These are phyloP conservation scores for Orgyia antiqua DNA, from an alignment of 2,888 invertebrate genomes.

Conservation along the genomic window DNA sequence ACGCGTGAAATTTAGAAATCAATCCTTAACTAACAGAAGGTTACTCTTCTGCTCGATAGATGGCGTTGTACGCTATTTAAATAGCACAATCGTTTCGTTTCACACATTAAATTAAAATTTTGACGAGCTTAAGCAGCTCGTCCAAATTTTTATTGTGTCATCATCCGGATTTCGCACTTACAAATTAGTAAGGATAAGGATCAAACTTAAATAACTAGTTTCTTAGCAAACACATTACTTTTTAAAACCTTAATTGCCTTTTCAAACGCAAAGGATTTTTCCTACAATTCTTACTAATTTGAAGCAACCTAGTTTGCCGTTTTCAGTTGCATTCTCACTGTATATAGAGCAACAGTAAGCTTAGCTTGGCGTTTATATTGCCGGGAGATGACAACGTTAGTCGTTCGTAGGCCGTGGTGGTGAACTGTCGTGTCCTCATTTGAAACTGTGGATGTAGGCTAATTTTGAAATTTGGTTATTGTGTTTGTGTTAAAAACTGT, in stretches of 20 bases:
- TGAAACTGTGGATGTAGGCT: slow-evolving; percentile 12
- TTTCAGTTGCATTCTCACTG: slow-evolving; percentile 27
- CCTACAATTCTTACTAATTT: slow-evolving; percentile 32
- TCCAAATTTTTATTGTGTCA: no score
- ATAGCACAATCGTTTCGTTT: no score
- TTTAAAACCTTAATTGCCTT: slow-evolving; percentile 20
- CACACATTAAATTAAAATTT: no score
- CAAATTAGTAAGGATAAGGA: background rate
- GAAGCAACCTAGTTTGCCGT: slow-evolving; percentile 36
- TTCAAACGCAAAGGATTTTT: slow-evolving; percentile 15
- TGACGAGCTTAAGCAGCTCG: no score
- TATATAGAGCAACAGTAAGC: slow-evolving; percentile 29
- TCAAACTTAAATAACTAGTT: slow-evolving; percentile 6
- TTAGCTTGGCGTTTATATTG: slow-evolving; percentile 28
- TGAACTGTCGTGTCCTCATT: slow-evolving; percentile 24
- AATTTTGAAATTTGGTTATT: no score
- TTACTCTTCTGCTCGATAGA: no score
- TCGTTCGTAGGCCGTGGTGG: slow-evolving; percentile 45
- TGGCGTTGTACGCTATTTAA: no score
- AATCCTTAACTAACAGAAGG: no score
- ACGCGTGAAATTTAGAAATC: no score
- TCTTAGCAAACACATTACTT: slow-evolving; percentile 9
- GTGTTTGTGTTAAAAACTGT: no score
- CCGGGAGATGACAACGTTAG: slow-evolving; percentile 22
- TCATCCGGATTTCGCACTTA: no score